A percentile compares a stretch with the other conserved stretches of the same genome.
Conservation (phyloP, 53 echinoderm and acorn worm genomes). For the Paracentrotus lividus region DNA sequence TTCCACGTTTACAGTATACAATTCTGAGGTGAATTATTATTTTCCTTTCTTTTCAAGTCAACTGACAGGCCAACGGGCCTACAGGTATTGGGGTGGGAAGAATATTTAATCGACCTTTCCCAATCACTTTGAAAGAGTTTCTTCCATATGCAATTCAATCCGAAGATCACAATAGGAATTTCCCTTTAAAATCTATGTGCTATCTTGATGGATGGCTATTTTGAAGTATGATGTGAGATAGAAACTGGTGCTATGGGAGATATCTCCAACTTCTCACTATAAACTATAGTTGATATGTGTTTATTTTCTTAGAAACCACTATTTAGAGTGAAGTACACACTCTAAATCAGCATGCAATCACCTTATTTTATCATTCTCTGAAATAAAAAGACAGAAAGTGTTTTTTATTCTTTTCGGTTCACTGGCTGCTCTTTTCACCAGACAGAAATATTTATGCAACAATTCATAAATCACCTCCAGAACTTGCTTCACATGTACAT, state of each 20-base stretch:
- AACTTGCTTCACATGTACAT: not conserved
- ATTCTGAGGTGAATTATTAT: too few species aligned
- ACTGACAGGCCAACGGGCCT: too few species aligned
- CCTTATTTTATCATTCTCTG: not conserved
- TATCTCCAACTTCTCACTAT: not conserved
- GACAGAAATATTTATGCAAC: conserved; percentile 43
- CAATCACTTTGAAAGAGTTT: too few species aligned
- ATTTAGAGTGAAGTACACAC: not conserved
- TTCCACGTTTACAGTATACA: too few species aligned
- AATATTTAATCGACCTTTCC: too few species aligned
- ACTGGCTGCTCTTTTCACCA: conserved; percentile 5
- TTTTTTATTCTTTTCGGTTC: conserved; percentile 15
- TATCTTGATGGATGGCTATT: not conserved
- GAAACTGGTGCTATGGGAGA: not conserved
- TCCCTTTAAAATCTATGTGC: too few species aligned
- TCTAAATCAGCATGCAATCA: conserved; percentile 25
- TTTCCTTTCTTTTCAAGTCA: too few species aligned
- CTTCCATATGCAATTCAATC: too few species aligned
- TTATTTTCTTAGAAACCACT: conserved; percentile 1
- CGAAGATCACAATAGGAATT: too few species aligned
- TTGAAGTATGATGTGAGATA: not conserved
- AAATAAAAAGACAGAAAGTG: not conserved
- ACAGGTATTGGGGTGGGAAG: too few species aligned
- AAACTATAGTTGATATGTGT: not conserved
- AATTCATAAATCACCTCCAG: not conserved